Evolutionary conservation across 2,797 vertebrate species (phyloP).

Genomic region (Carcharodon carcharias): DNA sequence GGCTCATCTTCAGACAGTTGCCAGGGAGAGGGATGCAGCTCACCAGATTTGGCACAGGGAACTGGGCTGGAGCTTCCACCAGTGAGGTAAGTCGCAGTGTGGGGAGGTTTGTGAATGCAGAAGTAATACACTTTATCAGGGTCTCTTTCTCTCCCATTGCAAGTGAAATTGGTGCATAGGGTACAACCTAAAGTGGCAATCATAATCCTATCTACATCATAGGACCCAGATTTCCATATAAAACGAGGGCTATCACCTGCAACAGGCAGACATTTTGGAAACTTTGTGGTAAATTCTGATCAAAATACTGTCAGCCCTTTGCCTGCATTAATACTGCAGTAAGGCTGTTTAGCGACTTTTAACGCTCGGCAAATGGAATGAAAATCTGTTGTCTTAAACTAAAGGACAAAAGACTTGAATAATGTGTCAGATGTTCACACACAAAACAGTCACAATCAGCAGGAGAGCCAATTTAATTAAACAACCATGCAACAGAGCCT

Average conservation of each 20-base stretch:
- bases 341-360: background rate
- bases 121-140: too few species aligned
- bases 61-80: background rate
- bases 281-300: background rate
- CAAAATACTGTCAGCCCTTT: background rate
- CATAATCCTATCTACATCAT: background rate
- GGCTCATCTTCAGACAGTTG: background rate
- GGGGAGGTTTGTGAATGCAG: background rate
- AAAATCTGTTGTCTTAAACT: background rate
- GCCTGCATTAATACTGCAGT: background rate
- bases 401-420: background rate
- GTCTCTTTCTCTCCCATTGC: too few species aligned
- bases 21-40: background rate
- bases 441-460: constrained; percentile 9
- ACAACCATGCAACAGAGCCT: background rate
- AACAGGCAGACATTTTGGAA: background rate
- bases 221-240: background rate
- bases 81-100: background rate
- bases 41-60: background rate
- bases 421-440: constrained; percentile 28
- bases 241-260: background rate
- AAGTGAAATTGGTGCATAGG: background rate
- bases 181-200: too few species aligned
- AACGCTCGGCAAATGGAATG: background rate
- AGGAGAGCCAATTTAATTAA: constrained; percentile 19